A percentile compares a stretch with the other conserved stretches of the same genome.
Conservation (phyloP, 2,797 vertebrate species). For the Hirundo rustica region DNA sequence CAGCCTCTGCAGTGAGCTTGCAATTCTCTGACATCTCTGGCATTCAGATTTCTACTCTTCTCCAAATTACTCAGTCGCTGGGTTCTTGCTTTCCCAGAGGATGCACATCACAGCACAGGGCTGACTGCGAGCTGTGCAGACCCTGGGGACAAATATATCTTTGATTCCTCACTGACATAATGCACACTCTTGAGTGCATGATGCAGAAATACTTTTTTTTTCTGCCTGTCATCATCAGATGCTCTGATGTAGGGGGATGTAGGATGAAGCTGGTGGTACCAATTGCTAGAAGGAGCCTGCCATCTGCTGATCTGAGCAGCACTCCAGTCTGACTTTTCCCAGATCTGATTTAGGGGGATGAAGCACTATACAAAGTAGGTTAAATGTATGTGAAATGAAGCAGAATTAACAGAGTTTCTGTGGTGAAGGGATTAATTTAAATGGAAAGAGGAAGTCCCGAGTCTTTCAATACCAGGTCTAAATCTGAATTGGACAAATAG, state of each 20-base stretch:
- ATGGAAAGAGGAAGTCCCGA: slow-evolving; percentile 32
- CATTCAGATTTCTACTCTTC: not conserved
- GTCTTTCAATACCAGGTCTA: not conserved
- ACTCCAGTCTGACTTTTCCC: slow-evolving; percentile 11
- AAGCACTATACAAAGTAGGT: not conserved
- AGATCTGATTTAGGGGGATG: not conserved
- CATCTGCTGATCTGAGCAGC: slow-evolving; percentile 63
- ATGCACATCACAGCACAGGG: not conserved
- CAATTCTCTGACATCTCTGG: not conserved
- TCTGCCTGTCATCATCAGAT: slow-evolving; percentile 33
- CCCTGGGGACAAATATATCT: not conserved
- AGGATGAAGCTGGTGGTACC: slow-evolving; percentile 34
- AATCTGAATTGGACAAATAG: not conserved
- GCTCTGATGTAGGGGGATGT: not conserved
- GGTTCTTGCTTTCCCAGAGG: not conserved
- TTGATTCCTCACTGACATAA: not conserved
- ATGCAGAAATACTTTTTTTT: slow-evolving; percentile 13
- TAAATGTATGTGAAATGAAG: not conserved
- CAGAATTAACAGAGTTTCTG: not conserved
- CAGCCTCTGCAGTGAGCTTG: not conserved
- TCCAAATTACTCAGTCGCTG: not conserved
- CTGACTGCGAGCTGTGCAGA: not conserved
- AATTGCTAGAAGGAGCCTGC: slow-evolving; percentile 67
- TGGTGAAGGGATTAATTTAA: not conserved
- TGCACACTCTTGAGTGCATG: not conserved